phyloP scores from a whole-genome alignment of 2,113 vertebrate genomes.

The Nesoenas mayeri region DNA sequence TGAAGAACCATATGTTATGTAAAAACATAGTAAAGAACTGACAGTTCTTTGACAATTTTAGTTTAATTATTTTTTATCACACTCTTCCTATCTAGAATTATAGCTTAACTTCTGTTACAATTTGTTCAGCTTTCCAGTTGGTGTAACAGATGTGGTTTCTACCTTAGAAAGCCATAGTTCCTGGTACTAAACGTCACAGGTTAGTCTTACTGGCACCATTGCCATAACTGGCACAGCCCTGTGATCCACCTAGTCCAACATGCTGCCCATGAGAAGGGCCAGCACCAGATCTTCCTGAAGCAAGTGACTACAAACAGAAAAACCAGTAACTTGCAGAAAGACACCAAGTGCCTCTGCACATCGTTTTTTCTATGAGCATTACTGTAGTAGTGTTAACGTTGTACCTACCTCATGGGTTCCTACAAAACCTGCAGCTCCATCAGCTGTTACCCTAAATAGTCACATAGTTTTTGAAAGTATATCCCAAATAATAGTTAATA shows the following conservation, averaged over 20 bases:
- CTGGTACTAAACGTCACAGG: neutral
- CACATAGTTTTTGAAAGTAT: neutral
- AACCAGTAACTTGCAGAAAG: neutral
- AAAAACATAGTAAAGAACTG: neutral
- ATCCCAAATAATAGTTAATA: neutral
- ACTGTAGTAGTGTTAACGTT: neutral
- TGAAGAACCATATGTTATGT: neutral
- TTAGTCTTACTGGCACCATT: neutral
- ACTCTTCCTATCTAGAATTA: neutral
- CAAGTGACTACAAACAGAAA: neutral
- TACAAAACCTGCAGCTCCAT: neutral
- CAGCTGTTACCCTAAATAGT: too few species aligned
- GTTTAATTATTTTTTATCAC: neutral
- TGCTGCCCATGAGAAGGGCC: neutral
- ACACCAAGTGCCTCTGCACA: rapidly evolving
- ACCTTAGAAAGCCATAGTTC: neutral
- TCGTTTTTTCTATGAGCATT: neutral
- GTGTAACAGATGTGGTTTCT: neutral
- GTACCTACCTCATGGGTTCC: neutral
- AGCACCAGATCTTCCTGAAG: neutral
- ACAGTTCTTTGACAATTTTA: neutral
- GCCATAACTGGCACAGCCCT: neutral
- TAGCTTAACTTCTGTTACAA: neutral
- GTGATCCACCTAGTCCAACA: neutral
- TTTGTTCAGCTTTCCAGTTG: neutral